Evolutionary conservation across 2,888 invertebrate species (phyloP), one percentile per base, ranked within the genome.

Genomic region (Hirtodrosophila confusa): DNA sequence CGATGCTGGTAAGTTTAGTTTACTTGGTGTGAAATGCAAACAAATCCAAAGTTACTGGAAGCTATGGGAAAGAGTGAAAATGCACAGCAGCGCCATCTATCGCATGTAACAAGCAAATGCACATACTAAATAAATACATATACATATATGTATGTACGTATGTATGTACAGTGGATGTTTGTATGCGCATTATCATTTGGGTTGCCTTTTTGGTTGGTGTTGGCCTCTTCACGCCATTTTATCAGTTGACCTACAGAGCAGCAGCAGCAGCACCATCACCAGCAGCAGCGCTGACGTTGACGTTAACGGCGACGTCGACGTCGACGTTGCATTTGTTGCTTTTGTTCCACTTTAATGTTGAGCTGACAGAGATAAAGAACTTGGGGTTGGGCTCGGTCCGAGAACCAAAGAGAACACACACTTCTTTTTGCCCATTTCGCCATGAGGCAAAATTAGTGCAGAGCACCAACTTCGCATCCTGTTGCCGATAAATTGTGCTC

Each of bases 161-260:
- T 17, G 31, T 39, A 11, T 11, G 6, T 45, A 27, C 6, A 27
- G 33, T 37, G 29, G 29, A 17, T 8, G 7, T 39, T 10, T 41
- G 17, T 47, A 23, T 57, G 36, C 41, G n/a, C 9, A 48, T 35
- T 62, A 73, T 74, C 72, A 66, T 75, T 72, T 72, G 56, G 64
- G 60, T 73, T 69, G 74, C 55, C 55, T 57, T 63, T 73, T 69
- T 43, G 61, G 55, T 73, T 53, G 56, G 51, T 66, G 66, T 73
- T 72, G 54, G 47, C 40, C 63, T 67, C 62, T 76, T 74, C 57
- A 74, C 60, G 58, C 66, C 62, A 74, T 75, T 71, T 77, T 79
- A 80, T 83, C 82, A 79, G 75, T 78, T 82, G 82, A 84, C 82
- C 82, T 84, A 84, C 75, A 83, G 80, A 80, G 71, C 63, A 44